Evolutionary conservation across 2,888 invertebrate species (phyloP), one percentile per base, ranked within the genome.

Genomic region (Drosophila sordidula): DNA sequence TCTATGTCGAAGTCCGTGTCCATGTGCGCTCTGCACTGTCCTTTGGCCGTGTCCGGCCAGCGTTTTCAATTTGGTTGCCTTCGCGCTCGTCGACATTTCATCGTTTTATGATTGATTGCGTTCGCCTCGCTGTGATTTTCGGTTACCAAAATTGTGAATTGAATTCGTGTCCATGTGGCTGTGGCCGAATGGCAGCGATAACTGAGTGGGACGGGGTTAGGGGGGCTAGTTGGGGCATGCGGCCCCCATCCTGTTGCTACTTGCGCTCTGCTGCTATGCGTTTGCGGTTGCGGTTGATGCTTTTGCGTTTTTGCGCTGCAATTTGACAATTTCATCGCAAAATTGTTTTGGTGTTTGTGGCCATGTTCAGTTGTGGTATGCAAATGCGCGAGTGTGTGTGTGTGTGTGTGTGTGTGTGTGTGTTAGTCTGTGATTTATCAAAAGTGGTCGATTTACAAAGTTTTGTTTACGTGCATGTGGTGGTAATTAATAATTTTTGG

Each of bases 91-190:
- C 74, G 85, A 87, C 74, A 66, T 87, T 83, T 87, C 89, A 87
- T 80, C 88, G 74, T 77, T 89, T 78, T 85, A 89, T 87, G 90
- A 87, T 90, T 90, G 89, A 87, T 87, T 90, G 90, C 89, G 70
- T 72, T 84, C 72, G 82, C 70, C 71, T 81, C 72, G 75, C 68
- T 66, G 63, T 87, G 89, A 83, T 83, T 89, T 89, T 83, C 77
- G 65, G 68, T 74, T 58, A 71, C 70, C 89, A 67, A 86, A 89
- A 87, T 87, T 70, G 78, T 80, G 82, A 84, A 89, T 89, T 89
- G 73, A 88, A 88, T 79, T 83, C 69, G 55, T 61, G 78, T 56
- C 38, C 64, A 50, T 52, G 36, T 51, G 34, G 6, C 9, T 47
- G 51, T 52, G 56, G 25, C 50, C 22, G 25, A 41, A 26, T 46